Evolutionary conservation across 2,113 vertebrate species (phyloP).

Genomic region (Cochlearius cochlearius): DNA sequence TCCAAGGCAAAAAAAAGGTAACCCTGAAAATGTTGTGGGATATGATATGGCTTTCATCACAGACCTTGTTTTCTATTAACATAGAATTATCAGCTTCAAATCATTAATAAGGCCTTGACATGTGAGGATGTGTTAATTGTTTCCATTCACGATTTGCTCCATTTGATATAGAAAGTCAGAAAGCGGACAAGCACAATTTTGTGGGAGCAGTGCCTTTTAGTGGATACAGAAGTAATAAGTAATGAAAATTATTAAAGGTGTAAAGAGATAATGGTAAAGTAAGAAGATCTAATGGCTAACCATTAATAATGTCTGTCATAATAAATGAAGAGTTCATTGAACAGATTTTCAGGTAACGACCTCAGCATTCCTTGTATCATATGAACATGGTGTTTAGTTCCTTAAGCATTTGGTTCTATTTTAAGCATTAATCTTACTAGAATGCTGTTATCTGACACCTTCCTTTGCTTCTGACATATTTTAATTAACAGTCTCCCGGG

Average conservation of each 20-base stretch:
- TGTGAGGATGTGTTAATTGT: neutral
- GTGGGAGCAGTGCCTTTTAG: neutral
- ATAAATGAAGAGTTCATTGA: neutral
- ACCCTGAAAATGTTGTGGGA: neutral
- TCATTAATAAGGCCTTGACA: neutral
- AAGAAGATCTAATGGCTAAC: neutral
- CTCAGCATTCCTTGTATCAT: neutral
- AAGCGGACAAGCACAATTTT: neutral
- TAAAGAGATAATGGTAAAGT: neutral
- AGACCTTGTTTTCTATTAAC: neutral
- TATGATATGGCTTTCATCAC: neutral
- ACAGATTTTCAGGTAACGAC: neutral
- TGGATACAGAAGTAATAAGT: neutral
- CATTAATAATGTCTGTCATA: neutral
- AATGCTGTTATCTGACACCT: neutral
- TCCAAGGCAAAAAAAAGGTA: neutral
- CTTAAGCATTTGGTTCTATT: neutral
- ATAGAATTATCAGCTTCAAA: neutral
- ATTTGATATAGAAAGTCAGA: neutral
- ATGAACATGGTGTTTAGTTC: neutral
- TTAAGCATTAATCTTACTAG: neutral
- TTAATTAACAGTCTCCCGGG: neutral
- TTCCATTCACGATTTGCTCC: neutral
- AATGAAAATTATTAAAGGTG: rapidly evolving
- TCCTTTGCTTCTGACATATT: neutral